These are phyloP conservation scores for Toxotes lorentzi DNA, from an alignment of 2,797 vertebrate species.

Conservation along the genomic window DNA sequence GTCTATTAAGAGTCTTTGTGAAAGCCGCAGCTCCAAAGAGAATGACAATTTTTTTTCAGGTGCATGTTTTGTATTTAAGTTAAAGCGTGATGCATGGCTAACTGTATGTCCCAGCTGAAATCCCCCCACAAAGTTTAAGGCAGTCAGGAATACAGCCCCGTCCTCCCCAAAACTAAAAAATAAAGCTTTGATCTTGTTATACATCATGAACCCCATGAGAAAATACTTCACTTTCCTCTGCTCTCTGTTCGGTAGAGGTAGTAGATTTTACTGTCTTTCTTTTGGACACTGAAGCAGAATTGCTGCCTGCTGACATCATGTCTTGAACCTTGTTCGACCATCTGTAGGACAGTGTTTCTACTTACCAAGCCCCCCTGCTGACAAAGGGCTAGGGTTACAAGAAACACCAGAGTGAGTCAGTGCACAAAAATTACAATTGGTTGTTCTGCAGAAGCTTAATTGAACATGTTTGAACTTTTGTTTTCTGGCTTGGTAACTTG, in stretches of 20 bases:
- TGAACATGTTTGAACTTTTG: conserved; percentile 37
- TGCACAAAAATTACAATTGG: conserved; percentile 31
- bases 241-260: neutral
- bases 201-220: neutral
- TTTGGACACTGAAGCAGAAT: conserved; percentile 18
- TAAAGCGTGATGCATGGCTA: neutral
- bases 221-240: neutral
- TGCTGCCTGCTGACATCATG: conserved; percentile 6
- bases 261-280: neutral
- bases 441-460: conserved; percentile 21
- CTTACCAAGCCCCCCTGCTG: conserved; percentile 18
- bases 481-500: conserved; percentile 23
- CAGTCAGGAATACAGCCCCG: neutral
- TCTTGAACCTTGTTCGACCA: conserved; percentile 20
- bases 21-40: neutral
- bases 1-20: conserved; percentile 11
- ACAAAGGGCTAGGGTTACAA: conserved; percentile 25
- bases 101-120: neutral
- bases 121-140: neutral
- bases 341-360: conserved; percentile 10
- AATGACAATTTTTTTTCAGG: neutral
- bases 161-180: neutral
- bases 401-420: conserved; percentile 7
- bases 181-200: neutral
- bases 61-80: conserved; percentile 9